Evolutionary conservation across 2,113 vertebrate species (phyloP), one percentile per base, ranked within the genome.

Genomic region (Smithornis capensis): DNA sequence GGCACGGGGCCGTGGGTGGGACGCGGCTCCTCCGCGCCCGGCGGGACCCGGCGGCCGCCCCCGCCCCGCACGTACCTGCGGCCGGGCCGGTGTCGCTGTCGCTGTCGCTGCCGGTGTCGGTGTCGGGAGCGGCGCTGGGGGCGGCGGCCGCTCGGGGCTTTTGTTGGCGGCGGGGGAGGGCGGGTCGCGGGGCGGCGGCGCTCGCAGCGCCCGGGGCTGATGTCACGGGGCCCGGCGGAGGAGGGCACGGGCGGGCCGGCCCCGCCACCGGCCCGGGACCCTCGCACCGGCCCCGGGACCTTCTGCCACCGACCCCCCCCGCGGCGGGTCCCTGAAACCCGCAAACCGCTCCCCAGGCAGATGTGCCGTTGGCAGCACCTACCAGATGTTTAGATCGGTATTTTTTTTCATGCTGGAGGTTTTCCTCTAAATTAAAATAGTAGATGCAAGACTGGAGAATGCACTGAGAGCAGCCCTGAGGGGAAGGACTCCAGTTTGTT

Each of bases 31-130:
- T 31, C 83, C n/a, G 62, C 19, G 16, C 35, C 24, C 60, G 60
- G 69, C 9, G 50, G 56, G 44, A 47, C 16, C 49, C 49, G 19
- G 35, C 29, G 62, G 60, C 40, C 40, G 22, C 49, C 62, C 18
- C 45, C 15, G 16, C 53, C 62, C 50, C 52, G 70, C 82, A 90
- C 92, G 47, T 85, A 94, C 92, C 89, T 94, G 92, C 44, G n/a
- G 69, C 68, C 33, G 78, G 79, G 35, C 44, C 6, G 62, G 50
- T 60, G 29, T 12, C 70, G 24, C 12, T n/a, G 82, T 19, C 21
- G 52, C 7, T 16, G 17, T 6, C 27, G 31, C 8, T 47, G 40
- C 6, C 35, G 64, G 42, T 28, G 71, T 6, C 55, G 53, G 22
- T 12, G 49, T 2, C 38, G 57, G 74, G 56, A 44, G 18, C 68